These are phyloP conservation scores for Engraulis encrasicolus DNA, from an alignment of 2,113 vertebrate species.

Conservation along the genomic window DNA sequence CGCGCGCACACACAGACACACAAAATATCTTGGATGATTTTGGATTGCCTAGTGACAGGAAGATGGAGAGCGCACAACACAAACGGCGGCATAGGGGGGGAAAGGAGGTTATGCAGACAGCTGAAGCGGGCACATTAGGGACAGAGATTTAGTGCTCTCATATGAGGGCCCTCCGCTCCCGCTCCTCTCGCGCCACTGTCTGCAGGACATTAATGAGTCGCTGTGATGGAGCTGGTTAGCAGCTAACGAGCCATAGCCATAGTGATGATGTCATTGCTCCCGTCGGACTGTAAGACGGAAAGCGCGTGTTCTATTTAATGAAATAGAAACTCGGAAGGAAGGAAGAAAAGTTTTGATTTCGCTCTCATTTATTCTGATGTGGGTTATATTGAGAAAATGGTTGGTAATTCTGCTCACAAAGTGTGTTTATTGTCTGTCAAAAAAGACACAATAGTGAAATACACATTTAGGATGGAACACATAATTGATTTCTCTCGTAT, in stretches of 20 bases:
- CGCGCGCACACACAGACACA: background rate
- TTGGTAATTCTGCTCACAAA: background rate
- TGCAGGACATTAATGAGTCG: slow-evolving; percentile 48
- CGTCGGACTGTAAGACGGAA: slow-evolving; percentile 28
- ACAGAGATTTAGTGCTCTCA: slow-evolving; percentile 46
- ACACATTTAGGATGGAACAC: too few species aligned
- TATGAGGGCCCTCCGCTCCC: too few species aligned
- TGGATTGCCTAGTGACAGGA: background rate
- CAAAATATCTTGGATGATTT: background rate
- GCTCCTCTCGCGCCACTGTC: slow-evolving; percentile 47
- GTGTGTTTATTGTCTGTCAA: too few species aligned
- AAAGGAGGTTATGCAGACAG: slow-evolving; percentile 35
- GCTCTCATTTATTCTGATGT: background rate
- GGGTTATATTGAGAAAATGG: background rate
- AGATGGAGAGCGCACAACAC: slow-evolving; percentile 13
- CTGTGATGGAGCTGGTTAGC: slow-evolving; percentile 56
- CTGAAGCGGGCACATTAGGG: slow-evolving; percentile 39
- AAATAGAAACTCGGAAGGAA: background rate
- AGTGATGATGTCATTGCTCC: slow-evolving; percentile 44
- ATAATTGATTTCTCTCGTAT: too few species aligned
- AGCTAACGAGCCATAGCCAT: slow-evolving; percentile 49
- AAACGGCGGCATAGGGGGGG: background rate
- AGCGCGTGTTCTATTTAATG: background rate
- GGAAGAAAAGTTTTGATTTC: slow-evolving; percentile 21
- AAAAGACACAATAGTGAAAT: too few species aligned